Conservation (phyloP, 2,797 vertebrate species). For the Hippoglossus hippoglossus region DNA sequence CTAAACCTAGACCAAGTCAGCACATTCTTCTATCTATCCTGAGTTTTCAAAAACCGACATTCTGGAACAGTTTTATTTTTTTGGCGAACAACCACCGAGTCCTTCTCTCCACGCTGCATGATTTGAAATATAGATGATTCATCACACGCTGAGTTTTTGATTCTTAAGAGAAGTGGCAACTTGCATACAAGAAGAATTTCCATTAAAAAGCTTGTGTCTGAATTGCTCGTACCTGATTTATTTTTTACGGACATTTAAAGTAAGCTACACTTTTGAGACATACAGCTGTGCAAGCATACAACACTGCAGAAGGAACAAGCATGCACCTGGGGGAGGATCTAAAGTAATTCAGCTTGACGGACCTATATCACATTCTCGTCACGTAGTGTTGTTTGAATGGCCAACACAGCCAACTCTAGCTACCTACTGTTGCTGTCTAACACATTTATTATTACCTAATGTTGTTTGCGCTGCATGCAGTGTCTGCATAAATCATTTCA, state of each 20-base stretch:
- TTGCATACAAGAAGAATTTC: neutral
- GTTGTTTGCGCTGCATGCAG: conserved; percentile 37
- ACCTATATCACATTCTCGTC: conserved; percentile 9
- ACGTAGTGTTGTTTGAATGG: conserved; percentile 11
- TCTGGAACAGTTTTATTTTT: neutral
- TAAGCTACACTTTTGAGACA: conserved; percentile 3
- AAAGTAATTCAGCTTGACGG: neutral
- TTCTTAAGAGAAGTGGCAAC: neutral
- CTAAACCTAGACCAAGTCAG: neutral
- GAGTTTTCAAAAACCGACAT: neutral
- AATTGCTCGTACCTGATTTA: neutral
- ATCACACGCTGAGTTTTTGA: neutral
- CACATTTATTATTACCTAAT: conserved; percentile 38
- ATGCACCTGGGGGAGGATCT: neutral
- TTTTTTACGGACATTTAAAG: neutral
- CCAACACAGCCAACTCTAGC: conserved; percentile 4
- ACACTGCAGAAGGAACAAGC: neutral
- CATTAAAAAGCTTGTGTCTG: neutral
- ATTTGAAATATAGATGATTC: neutral
- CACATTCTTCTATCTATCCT: no score
- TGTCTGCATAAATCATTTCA: conserved; percentile 42
- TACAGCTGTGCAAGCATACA: neutral
- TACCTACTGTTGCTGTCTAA: conserved; percentile 23
- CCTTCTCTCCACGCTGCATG: neutral
- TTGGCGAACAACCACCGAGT: neutral